Evolutionary conservation across 1,140 invertebrate species (phyloP).

Genomic region (Orchesella cincta): DNA sequence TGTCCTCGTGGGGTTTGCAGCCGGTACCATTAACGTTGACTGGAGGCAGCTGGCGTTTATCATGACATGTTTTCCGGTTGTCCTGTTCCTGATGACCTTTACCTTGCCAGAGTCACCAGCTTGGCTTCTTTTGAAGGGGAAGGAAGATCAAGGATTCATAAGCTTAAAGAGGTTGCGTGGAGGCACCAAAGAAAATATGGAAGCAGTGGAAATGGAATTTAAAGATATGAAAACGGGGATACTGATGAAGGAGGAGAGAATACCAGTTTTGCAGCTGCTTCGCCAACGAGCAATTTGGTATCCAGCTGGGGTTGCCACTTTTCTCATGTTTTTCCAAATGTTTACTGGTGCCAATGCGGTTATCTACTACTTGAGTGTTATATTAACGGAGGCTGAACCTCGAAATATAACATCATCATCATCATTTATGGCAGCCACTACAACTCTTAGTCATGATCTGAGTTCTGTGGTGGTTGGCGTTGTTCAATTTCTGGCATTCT

Average conservation of each 20-base stretch:
- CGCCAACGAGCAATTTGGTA: slow-evolving; percentile 19
- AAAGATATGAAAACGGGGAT: neutral
- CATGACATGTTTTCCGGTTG: neutral
- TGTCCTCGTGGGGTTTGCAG: slow-evolving; percentile 53
- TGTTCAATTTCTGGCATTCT: slow-evolving; percentile 28
- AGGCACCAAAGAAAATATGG: neutral
- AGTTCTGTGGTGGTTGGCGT: slow-evolving; percentile 10
- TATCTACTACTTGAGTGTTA: slow-evolving; percentile 65
- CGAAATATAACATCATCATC: neutral
- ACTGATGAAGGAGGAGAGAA: neutral
- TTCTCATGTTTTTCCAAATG: slow-evolving; percentile 66
- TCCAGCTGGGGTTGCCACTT: slow-evolving; percentile 55
- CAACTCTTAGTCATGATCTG: too few relatives aligned
- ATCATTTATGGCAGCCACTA: neutral
- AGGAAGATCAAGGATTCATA: slow-evolving; percentile 64
- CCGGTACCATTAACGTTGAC: slow-evolving; percentile 53
- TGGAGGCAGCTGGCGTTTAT: slow-evolving; percentile 55
- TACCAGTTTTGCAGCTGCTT: slow-evolving; percentile 10
- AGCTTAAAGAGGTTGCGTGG: slow-evolving; percentile 66
- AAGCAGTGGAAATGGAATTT: neutral
- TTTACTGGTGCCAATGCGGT: slow-evolving; percentile 69
- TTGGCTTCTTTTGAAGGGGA: slow-evolving; percentile 59
- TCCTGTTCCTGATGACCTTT: slow-evolving; percentile 56
- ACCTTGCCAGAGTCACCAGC: slow-evolving; percentile 29
- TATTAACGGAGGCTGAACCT: slow-evolving; percentile 57